Evolutionary conservation across 2,797 vertebrate species (phyloP).

Genomic region (Pyrocephalus nanus): DNA sequence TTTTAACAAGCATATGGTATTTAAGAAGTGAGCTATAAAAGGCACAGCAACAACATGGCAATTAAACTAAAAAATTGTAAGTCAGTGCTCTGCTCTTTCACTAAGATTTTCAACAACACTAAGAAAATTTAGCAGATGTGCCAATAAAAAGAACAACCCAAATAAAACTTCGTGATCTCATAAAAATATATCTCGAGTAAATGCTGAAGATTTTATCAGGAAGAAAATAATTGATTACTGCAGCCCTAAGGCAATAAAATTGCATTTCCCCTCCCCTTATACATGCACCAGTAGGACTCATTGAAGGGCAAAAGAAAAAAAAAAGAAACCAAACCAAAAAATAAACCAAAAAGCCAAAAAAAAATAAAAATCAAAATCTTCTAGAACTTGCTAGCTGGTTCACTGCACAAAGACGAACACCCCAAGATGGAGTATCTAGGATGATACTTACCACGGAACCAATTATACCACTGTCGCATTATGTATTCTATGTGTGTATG

Average conservation of each 20-base stretch:
- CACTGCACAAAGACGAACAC: constrained; percentile 78
- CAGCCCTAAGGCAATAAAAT: constrained; percentile 53
- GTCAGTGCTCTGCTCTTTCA: background rate
- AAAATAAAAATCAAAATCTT: constrained; percentile 57
- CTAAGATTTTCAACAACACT: background rate
- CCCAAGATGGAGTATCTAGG: constrained; percentile 81
- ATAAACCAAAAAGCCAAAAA: constrained; percentile 57
- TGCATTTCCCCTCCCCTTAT: constrained; percentile 60
- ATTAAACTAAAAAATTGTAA: constrained; percentile 6
- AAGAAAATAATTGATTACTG: constrained; percentile 61
- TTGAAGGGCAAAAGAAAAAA: constrained; percentile 74
- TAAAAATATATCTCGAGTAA: background rate
- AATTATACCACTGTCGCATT: constrained; percentile 73
- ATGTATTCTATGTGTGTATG: constrained; percentile 75
- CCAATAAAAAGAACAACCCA: constrained; percentile 31
- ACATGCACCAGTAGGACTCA: constrained; percentile 81
- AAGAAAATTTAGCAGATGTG: constrained; percentile 36
- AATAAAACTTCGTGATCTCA: constrained; percentile 34
- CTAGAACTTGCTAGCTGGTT: constrained; percentile 77
- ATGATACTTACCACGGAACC: constrained; percentile 76
- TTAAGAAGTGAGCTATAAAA: background rate
- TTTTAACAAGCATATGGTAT: constrained; percentile 1
- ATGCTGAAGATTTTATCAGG: constrained; percentile 13
- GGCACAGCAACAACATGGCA: constrained; percentile 14
- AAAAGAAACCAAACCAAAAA: background rate